Evolutionary conservation across 2,888 invertebrate species (phyloP), one percentile per base, ranked within the genome.

Genomic region (Spisula solida): DNA sequence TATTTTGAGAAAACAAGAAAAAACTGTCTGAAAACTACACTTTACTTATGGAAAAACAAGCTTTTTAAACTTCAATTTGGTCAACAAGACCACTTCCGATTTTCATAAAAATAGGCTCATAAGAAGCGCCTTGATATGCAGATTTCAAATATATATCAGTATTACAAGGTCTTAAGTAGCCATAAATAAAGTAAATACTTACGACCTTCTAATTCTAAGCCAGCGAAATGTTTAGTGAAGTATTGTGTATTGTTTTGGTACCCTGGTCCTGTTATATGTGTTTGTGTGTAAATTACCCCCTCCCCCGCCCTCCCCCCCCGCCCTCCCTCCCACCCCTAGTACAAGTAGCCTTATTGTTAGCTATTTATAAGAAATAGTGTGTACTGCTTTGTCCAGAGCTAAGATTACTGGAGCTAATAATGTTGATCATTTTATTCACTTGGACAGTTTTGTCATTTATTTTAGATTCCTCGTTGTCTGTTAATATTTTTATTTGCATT

Each of bases 171-270:
- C n/a, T n/a, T n/a, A n/a, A n/a, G n/a, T n/a, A n/a, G n/a, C n/a
- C n/a, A n/a, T n/a, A n/a, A n/a, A n/a, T n/a, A n/a, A n/a, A n/a
- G n/a, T n/a, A n/a, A n/a, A n/a, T n/a, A n/a, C n/a, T n/a, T n/a
- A n/a, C n/a, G n/a, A n/a, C n/a, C n/a, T n/a, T n/a, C n/a, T n/a
- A n/a, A n/a, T n/a, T n/a, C n/a, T n/a, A n/a, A n/a, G n/a, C n/a
- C n/a, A n/a, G n/a, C n/a, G n/a, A n/a, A n/a, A 75, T 83, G 83
- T 83, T 83, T 75, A 34, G 75, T 75, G 18, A 34, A 34, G 75
- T 75, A 75, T 75, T 75, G 31, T 75, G 75, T 75, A 75, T 75
- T 75, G 75, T 75, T 75, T 75, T 75, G 34, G 31, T 75, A 75
- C 12, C 34, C 12, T 75, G 31, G 75, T 34, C 75, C 31, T 34